Percentiles rank a stretch among this genome's conserved stretches.
Conservation (phyloP, 92 coral and sea anemone genomes). For the Plumapathes pennacea region DNA sequence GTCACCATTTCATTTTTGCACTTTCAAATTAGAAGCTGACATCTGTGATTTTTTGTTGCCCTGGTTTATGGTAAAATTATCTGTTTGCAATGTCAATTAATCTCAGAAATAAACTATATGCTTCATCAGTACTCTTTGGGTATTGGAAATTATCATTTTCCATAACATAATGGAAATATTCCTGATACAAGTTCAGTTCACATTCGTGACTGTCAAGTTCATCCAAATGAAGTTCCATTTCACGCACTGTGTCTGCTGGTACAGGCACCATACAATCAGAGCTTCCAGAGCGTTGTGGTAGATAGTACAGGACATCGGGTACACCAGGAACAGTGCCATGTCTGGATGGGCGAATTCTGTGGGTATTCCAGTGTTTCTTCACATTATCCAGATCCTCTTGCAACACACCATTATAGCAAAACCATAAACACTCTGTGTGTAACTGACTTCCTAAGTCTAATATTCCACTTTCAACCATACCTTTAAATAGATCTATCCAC, state of each 20-base stretch:
- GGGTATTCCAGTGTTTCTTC: constrained; percentile 43
- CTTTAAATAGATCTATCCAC: constrained; percentile 41
- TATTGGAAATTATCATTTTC: constrained; percentile 44
- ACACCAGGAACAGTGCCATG: constrained; percentile 48
- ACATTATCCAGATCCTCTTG: constrained; percentile 40
- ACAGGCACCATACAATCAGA: constrained; percentile 45
- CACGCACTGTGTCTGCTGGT: constrained; percentile 26
- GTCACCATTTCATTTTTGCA: too few relatives aligned
- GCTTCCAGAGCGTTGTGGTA: constrained; percentile 24
- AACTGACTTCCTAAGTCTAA: constrained; percentile 21
- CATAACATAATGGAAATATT: constrained; percentile 63
- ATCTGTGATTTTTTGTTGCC: too few relatives aligned
- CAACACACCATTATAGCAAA: constrained; percentile 39
- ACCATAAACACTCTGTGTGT: constrained; percentile 45
- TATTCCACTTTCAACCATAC: constrained; percentile 32
- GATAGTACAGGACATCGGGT: constrained; percentile 31
- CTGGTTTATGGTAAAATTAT: too few relatives aligned
- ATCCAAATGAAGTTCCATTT: constrained; percentile 44
- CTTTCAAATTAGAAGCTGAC: too few relatives aligned
- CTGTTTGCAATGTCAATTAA: constrained; percentile 46
- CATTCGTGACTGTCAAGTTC: constrained; percentile 30
- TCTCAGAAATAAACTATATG: constrained; percentile 53
- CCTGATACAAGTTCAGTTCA: constrained; percentile 51
- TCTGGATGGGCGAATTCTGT: constrained; percentile 52
- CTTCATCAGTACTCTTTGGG: constrained; percentile 55